Evolutionary conservation across 2,113 vertebrate genomes (phyloP).

Genomic region (Tetraodon nigroviridis): DNA sequence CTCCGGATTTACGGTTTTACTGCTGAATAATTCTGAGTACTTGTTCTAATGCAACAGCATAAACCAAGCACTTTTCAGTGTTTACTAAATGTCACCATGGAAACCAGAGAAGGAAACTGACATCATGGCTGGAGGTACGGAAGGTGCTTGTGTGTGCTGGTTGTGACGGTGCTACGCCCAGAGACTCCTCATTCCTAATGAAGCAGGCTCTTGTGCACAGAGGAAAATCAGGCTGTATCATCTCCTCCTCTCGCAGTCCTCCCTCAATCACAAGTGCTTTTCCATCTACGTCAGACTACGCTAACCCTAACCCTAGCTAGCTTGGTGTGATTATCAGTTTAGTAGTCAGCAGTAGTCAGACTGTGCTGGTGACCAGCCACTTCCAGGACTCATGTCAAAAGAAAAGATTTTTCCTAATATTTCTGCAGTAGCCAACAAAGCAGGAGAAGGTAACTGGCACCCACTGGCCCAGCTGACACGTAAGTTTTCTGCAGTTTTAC

Average conservation of each 20-base stretch:
- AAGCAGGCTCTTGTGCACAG: slow-evolving; percentile 47
- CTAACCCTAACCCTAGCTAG: no score
- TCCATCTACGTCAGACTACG: no score
- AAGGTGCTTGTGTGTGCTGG: slow-evolving; percentile 20
- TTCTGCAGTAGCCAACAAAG: slow-evolving; percentile 84
- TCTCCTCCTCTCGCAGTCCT: slow-evolving; percentile 1
- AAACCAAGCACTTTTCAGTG: neutral
- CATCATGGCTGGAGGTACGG: slow-evolving; percentile 58
- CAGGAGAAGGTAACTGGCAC: slow-evolving; percentile 71
- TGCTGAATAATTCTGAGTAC: no score
- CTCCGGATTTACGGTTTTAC: no score
- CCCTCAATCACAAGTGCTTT: neutral
- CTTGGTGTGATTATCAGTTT: no score
- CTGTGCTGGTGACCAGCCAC: neutral
- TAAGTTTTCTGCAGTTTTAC: slow-evolving; percentile 68
- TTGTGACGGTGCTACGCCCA: slow-evolving; percentile 42
- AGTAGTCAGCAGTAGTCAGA: neutral
- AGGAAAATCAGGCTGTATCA: slow-evolving; percentile 5
- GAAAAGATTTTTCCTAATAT: neutral
- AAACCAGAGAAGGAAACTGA: slow-evolving; percentile 60
- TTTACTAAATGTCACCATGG: slow-evolving; percentile 72
- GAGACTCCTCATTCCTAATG: slow-evolving; percentile 68
- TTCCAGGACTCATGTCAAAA: no score
- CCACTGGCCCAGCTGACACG: slow-evolving; percentile 79
- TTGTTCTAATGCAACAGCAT: no score